Evolutionary conservation across 2,888 invertebrate genomes (phyloP), one percentile per base, ranked within the genome.

Genomic region (Synanthedon tipuliformis): DNA sequence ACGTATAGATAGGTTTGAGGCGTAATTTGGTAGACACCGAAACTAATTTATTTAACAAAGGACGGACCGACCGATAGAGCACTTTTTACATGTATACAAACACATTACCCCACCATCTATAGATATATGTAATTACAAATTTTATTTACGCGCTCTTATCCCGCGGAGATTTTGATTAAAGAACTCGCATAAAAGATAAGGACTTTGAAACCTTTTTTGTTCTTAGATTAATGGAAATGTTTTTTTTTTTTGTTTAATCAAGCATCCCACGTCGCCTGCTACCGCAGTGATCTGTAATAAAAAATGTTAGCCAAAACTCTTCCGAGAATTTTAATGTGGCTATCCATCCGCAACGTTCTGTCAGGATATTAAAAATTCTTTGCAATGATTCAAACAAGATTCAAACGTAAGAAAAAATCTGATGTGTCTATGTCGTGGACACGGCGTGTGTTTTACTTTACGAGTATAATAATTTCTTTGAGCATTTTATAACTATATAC

Each of bases 1-100:
- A 81, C 78, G 75, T 83, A 79, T 79, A 83, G 79, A 84, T 83
- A 85, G 81, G 79, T 81, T 71, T 54, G 75, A 79, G 75, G 88
- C 88, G 88, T 88, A 88, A 88, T 88, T 86, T 88, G 87, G 88
- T 88, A 88, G 88, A 88, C 84, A 88, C 88, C 88, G 88, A 86
- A 87, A 81, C 88, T 86, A 88, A 88, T 88, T 88, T 88, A 87
- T 85, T 86, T 87, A 83, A 88, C 88, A 88, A 88, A 88, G 85
- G 84, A 79, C 75, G 73, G 79, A 68, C 81, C 82, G 81, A 78
- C 80, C 75, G 84, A 83, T 84, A 85, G 78, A 81, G 65, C 76
- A 77, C 71, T 86, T 86, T 86, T 86, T 87, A 80, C 84, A 65
- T 66, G 71, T 81, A 75, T 81, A 84, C 81, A 83, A 84, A 83